Evolutionary conservation across 2,797 vertebrate species (phyloP).

Genomic region (Xerus rutilus): DNA sequence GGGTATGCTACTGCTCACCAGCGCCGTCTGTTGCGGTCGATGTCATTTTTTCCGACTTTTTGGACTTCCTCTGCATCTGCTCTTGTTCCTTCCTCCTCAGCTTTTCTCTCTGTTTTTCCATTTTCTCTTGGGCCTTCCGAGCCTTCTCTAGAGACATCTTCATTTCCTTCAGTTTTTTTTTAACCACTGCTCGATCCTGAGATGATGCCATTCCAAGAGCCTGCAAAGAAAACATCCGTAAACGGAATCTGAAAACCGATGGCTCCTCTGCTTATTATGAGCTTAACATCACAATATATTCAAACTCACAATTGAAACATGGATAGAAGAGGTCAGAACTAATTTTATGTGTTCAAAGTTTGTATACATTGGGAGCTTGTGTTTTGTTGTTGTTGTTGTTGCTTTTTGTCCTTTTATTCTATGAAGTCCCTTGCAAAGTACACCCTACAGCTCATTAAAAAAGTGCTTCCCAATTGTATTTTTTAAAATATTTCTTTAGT

Average conservation of each 20-base stretch:
- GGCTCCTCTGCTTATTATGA: background rate
- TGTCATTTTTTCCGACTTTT: slow-evolving; percentile 86
- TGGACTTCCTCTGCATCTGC: slow-evolving; percentile 90
- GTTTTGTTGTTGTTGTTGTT: background rate
- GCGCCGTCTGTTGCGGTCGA: slow-evolving; percentile 86
- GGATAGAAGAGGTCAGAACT: background rate
- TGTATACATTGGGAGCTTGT: background rate
- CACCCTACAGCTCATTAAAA: background rate
- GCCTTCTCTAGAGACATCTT: slow-evolving; percentile 95
- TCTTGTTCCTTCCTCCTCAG: slow-evolving; percentile 92
- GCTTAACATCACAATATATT: background rate
- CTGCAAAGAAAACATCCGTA: slow-evolving; percentile 75
- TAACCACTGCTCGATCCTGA: slow-evolving; percentile 94
- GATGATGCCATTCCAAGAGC: slow-evolving; percentile 94
- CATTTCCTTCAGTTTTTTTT: slow-evolving; percentile 98
- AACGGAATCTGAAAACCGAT: background rate
- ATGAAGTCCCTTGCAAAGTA: background rate
- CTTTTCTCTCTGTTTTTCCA: slow-evolving; percentile 95
- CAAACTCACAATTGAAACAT: background rate
- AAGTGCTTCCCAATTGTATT: slow-evolving; percentile 2
- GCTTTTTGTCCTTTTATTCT: background rate
- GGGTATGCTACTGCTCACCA: slow-evolving; percentile 86
- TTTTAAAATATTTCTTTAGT: too few relatives aligned
- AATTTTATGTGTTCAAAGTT: background rate
- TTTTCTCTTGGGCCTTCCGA: slow-evolving; percentile 94